Evolutionary conservation across 2,888 invertebrate species (phyloP).

Genomic region (Zonitis immaculata): DNA sequence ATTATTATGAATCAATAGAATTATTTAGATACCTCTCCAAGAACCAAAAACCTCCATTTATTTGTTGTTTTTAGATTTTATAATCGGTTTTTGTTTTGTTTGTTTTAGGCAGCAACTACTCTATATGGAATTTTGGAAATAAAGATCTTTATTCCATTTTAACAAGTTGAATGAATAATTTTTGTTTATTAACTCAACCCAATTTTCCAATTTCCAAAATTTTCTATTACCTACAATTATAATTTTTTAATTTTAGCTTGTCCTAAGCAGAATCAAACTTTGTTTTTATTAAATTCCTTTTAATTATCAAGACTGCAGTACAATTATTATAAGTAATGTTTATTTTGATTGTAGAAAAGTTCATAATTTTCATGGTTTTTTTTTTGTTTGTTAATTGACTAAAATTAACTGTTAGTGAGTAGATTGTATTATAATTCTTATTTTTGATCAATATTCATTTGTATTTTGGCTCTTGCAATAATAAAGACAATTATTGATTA

Average conservation of each 20-base stretch:
- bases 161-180: conserved; percentile 40
- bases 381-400: neutral
- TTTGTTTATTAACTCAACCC: conserved; percentile 10
- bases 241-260: no score
- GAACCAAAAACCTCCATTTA: conserved; percentile 39
- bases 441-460: neutral
- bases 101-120: conserved; percentile 41
- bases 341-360: neutral
- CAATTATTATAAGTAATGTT: neutral
- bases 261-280: neutral
- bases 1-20: neutral
- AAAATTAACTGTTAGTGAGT: neutral
- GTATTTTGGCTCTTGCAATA: neutral
- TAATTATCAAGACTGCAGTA: neutral
- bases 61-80: conserved; percentile 10
- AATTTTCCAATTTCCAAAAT: neutral
- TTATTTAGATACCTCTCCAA: conserved; percentile 38
- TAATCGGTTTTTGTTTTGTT: conserved; percentile 30
- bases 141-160: conserved; percentile 46
- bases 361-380: neutral
- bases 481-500: neutral
- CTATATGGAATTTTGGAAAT: conserved; percentile 40
- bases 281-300: neutral
- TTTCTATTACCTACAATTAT: no score
- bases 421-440: neutral